Evolutionary conservation across 2,888 invertebrate species (phyloP).

Genomic region (Cataglyphis livida): DNA sequence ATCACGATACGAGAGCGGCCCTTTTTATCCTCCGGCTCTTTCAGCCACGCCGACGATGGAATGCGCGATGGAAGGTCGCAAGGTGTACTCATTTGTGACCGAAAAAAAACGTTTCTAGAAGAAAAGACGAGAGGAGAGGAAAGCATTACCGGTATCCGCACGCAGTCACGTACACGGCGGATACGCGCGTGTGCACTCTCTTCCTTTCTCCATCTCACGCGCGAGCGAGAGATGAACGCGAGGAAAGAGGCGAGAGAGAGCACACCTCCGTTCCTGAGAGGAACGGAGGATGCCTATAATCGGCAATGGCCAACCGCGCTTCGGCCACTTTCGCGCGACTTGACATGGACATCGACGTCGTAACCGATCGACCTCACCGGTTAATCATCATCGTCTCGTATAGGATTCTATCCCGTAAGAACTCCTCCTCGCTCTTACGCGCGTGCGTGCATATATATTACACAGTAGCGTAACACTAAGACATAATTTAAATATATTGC

Average conservation of each 20-base stretch:
- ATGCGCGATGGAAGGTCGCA: slow-evolving; percentile 65
- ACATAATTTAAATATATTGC: slow-evolving; percentile 59
- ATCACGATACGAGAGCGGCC: slow-evolving; percentile 1
- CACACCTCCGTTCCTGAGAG: slow-evolving; percentile 63
- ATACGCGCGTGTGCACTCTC: background rate
- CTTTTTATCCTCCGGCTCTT: slow-evolving; percentile 43
- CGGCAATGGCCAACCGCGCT: slow-evolving; percentile 83
- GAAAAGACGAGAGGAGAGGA: slow-evolving; percentile 56
- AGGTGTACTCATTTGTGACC: slow-evolving; percentile 67
- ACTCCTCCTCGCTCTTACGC: slow-evolving; percentile 43
- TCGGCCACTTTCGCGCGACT: slow-evolving; percentile 79
- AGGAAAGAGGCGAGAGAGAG: slow-evolving; percentile 55
- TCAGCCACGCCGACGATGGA: slow-evolving; percentile 48
- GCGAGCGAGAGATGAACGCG: slow-evolving; percentile 52
- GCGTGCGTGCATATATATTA: slow-evolving; percentile 51
- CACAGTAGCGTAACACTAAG: slow-evolving; percentile 62
- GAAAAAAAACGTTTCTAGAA: slow-evolving; percentile 63
- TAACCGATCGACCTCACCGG: slow-evolving; percentile 73
- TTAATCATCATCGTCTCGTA: slow-evolving; percentile 73
- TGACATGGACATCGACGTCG: slow-evolving; percentile 75
- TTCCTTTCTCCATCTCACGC: background rate
- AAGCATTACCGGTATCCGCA: slow-evolving; percentile 47
- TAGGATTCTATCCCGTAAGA: slow-evolving; percentile 61
- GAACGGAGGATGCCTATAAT: slow-evolving; percentile 83
- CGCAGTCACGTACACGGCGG: background rate